Evolutionary conservation across 2,113 vertebrate species (phyloP).

Genomic region (Urocynchramus pylzowi): DNA sequence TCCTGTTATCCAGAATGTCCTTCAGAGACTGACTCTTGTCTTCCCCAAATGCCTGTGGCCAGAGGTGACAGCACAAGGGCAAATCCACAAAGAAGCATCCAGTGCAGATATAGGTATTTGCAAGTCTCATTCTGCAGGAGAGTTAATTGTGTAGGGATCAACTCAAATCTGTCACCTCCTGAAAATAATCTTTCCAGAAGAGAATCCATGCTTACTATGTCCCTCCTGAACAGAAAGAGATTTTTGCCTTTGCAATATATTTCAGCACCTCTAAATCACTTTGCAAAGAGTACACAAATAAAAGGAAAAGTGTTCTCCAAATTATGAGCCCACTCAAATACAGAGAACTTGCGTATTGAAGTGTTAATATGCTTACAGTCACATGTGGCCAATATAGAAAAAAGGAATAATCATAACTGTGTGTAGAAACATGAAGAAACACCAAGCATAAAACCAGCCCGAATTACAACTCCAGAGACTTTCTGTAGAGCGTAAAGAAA

Average conservation of each 20-base stretch:
- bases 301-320: neutral
- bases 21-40: neutral
- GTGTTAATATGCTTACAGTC: neutral
- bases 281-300: neutral
- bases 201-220: neutral
- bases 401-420: neutral
- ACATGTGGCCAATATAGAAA: neutral
- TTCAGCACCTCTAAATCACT: neutral
- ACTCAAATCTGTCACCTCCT: neutral
- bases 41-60: neutral
- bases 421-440: neutral
- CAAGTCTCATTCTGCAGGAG: neutral
- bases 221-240: neutral
- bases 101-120: neutral
- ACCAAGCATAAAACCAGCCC: neutral
- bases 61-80: rapidly evolving
- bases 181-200: neutral
- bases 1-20: neutral
- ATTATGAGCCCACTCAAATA: neutral
- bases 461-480: neutral
- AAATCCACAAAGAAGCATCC: neutral
- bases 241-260: neutral
- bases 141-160: neutral
- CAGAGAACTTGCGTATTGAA: rapidly evolving
- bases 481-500: neutral